A percentile compares a stretch with the other conserved stretches of the same genome.
phyloP scores from a whole-genome alignment of 1,140 invertebrate genomes.

The honey bee (Apis mellifera) region DNA sequence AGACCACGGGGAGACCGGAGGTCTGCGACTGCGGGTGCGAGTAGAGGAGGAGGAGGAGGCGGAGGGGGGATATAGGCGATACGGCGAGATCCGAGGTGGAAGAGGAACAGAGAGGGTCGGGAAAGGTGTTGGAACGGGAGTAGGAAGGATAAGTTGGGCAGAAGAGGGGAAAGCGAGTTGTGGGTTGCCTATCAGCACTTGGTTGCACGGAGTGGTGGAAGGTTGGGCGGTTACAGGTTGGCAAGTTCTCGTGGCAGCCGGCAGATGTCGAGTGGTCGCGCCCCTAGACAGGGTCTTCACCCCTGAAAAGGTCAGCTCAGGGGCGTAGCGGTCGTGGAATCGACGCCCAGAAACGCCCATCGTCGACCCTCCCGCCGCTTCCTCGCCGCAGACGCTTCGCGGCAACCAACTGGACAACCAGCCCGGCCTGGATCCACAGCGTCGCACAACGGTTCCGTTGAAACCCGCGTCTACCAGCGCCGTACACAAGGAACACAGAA shows the following conservation, averaged over 20 bases:
- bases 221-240: slow-evolving; percentile 34
- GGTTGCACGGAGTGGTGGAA: slow-evolving; percentile 6
- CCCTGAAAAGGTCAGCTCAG: slow-evolving; percentile 25
- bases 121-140: slow-evolving; percentile 8
- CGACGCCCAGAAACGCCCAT: slow-evolving; percentile 76
- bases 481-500: slow-evolving; percentile 36
- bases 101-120: slow-evolving; percentile 15
- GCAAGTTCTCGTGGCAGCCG: slow-evolving; percentile 41
- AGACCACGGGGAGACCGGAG: slow-evolving; percentile 19
- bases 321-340: slow-evolving; percentile 52
- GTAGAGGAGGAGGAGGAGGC: background rate
- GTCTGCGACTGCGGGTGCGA: background rate
- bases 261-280: slow-evolving; percentile 56
- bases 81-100: slow-evolving; percentile 25
- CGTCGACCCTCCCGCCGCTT: slow-evolving; percentile 73
- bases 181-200: slow-evolving; percentile 40
- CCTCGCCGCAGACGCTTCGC: slow-evolving; percentile 77
- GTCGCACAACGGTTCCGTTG: slow-evolving; percentile 72
- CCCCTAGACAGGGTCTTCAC: slow-evolving; percentile 39
- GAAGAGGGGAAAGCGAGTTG: slow-evolving; percentile 14
- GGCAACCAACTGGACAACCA: slow-evolving; percentile 80
- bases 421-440: slow-evolving; percentile 63
- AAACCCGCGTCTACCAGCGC: slow-evolving; percentile 68
- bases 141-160: background rate
- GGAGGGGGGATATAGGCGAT: slow-evolving; percentile 23